Evolutionary conservation across 2,888 invertebrate genomes (phyloP), one percentile per base, ranked within the genome.

Genomic region (Thalpophila matura): DNA sequence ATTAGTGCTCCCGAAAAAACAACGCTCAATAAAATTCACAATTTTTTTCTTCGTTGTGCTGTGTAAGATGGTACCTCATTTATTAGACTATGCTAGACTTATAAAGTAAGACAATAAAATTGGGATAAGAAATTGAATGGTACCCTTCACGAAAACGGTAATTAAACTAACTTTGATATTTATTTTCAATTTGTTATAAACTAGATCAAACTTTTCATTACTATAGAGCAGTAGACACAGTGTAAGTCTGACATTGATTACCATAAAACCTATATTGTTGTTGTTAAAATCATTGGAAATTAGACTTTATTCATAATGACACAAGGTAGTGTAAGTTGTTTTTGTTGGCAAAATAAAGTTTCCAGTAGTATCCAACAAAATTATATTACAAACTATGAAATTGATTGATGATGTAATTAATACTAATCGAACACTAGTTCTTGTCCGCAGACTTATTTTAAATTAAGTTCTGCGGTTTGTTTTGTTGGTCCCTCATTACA

Each of bases 401-500:
- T 64, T 76, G 72, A 76, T 71, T 70, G 53, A 73, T 57, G 53
- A 22, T 51, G 29, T 69, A 16, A 75, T 75, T 53, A n/a, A 61
- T 29, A 50, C 22, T 51, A 59, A 70, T 74, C 33, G 35, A 37
- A 69, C 49, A 56, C 6, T 20, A 33, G 27, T 54, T 51, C 45
- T 40, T 37, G 68, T 42, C n/a, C 6, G n/a, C 5, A 14, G 4
- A 40, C 2, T 45, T 31, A 9, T 20, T 50, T 35, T 5, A n/a
- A 26, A 51, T 24, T 40, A 27, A 27, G 29, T 59, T 46, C 12
- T 37, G 45, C 37, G 9, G 31, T 40, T 35, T 29, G 12, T 3
- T 37, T 24, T n/a, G 22, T 7, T n/a, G 20, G 22, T 47, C 24
- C n/a, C 4, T 4, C 18, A 4, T 22, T 31, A 22, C n/a, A 4